A percentile compares a stretch with the other conserved stretches of the same genome.
phyloP scores from a whole-genome alignment of 2,113 vertebrate genomes.

The Spizaetus ornatus region DNA sequence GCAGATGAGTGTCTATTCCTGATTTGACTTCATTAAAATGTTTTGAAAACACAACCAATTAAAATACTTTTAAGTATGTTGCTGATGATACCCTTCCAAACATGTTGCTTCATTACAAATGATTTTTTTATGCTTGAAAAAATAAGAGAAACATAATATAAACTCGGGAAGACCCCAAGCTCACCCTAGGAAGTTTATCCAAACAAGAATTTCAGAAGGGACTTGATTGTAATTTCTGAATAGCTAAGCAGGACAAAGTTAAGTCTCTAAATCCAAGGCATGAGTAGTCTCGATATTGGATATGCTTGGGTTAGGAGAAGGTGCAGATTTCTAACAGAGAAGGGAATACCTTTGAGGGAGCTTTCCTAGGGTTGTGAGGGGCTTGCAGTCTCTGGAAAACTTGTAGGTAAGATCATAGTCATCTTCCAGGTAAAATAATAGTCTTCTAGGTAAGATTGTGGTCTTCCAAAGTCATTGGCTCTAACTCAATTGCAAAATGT shows the following conservation, averaged over 20 bases:
- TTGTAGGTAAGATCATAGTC: background rate
- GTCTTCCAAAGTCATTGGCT: background rate
- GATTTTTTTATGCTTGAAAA: background rate
- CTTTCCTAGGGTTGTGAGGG: background rate
- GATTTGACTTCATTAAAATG: conserved; percentile 32
- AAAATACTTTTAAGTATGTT: background rate
- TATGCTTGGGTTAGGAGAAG: background rate
- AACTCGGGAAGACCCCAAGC: background rate
- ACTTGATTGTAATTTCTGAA: background rate
- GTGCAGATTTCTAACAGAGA: background rate
- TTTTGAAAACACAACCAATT: conserved; percentile 26
- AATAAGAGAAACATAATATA: background rate
- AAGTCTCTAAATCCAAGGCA: background rate
- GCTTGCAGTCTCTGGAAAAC: background rate
- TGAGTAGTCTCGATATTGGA: background rate
- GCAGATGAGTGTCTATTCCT: conserved; percentile 26
- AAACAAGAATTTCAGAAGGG: background rate
- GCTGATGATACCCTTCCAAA: conserved; percentile 22
- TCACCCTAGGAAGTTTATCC: background rate
- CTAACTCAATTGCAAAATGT: background rate
- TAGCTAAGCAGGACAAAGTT: background rate
- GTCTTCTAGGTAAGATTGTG: fast-evolving
- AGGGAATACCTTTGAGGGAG: background rate
- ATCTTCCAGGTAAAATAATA: background rate
- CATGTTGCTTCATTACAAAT: background rate